Evolutionary conservation across 2,797 vertebrate genomes (phyloP).

Genomic region (Crocodylus rhombifer): DNA sequence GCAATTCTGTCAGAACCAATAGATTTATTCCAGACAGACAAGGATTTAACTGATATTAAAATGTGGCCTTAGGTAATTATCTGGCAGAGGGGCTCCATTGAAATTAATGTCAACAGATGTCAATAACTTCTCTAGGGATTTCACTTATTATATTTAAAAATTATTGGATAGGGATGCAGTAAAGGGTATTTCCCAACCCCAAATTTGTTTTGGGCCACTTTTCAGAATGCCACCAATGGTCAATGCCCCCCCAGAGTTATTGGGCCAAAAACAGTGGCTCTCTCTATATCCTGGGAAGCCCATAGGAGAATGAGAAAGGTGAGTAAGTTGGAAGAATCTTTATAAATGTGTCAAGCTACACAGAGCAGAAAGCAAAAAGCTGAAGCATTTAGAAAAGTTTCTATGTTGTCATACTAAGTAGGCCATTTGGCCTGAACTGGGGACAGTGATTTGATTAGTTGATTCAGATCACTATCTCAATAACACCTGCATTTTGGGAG

Average conservation of each 20-base stretch:
- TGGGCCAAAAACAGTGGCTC: background rate
- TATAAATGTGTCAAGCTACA: background rate
- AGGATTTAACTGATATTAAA: fast-evolving
- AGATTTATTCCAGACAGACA: background rate
- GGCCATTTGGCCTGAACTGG: too few species aligned
- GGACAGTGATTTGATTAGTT: too few species aligned
- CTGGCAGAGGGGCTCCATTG: fast-evolving
- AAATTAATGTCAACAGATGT: background rate
- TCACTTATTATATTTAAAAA: background rate
- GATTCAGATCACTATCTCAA: too few species aligned
- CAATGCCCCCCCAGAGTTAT: background rate
- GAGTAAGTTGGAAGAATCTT: background rate
- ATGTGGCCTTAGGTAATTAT: fast-evolving
- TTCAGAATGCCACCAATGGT: background rate
- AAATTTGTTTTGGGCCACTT: background rate
- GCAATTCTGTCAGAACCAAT: background rate
- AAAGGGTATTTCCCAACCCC: background rate
- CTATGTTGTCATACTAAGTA: background rate
- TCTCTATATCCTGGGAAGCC: fast-evolving
- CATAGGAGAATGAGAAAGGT: fast-evolving
- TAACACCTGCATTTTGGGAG: background rate
- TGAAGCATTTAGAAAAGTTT: background rate
- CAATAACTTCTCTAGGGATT: background rate
- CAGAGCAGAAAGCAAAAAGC: background rate
- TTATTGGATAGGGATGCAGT: background rate